phyloP scores from a whole-genome alignment of 2,113 vertebrate genomes.

The Hoplias malabaricus region DNA sequence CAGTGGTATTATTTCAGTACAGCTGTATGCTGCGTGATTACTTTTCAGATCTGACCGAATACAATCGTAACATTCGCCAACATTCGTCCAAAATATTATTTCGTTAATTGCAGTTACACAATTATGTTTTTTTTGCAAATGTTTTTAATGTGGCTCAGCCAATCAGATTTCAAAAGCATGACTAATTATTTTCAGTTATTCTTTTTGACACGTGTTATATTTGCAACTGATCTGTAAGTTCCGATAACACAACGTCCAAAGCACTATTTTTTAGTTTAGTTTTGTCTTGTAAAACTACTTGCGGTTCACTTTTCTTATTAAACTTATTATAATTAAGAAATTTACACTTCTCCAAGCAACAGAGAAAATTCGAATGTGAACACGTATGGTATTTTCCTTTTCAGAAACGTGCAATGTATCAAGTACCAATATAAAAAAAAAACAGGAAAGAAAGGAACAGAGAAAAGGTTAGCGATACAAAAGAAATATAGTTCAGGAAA shows the following conservation, averaged over 20 bases:
- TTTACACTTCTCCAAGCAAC: background rate
- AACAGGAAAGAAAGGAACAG: constrained; percentile 28
- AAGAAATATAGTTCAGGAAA: constrained; percentile 37
- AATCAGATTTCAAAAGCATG: background rate
- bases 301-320: background rate
- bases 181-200: too few relatives aligned
- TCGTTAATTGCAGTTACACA: too few relatives aligned
- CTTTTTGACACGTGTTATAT: background rate
- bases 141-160: too few relatives aligned
- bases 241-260: background rate
- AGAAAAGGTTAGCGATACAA: constrained; percentile 34
- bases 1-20: too few relatives aligned
- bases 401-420: constrained; percentile 63
- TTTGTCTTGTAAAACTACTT: background rate
- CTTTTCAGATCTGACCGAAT: too few relatives aligned
- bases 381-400: constrained; percentile 18
- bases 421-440: constrained; percentile 48
- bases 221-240: background rate
- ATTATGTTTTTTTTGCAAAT: too few relatives aligned
- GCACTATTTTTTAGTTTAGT: background rate
- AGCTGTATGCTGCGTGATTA: too few relatives aligned
- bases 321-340: background rate
- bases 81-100: too few relatives aligned
- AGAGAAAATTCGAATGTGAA: constrained; percentile 34
- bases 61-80: too few relatives aligned